Conservation (phyloP, 2,888 invertebrate genomes). For the Gymnosoma rotundatum region DNA sequence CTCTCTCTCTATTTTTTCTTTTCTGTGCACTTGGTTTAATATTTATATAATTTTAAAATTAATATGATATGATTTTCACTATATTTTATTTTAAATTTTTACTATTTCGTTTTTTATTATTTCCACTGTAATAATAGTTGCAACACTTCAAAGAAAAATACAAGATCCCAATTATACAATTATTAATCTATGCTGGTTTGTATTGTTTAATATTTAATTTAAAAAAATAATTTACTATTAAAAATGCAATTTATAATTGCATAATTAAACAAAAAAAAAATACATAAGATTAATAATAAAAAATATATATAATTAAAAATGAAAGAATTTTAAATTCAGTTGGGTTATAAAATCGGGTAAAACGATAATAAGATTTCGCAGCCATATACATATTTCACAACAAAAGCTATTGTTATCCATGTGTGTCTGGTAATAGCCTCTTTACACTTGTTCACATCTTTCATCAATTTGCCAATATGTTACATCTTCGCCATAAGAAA, state of each 20-base stretch:
- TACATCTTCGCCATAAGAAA: too few species aligned
- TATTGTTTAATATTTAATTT: conserved; percentile 54
- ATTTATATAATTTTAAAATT: conserved; percentile 22
- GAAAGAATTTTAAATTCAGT: not conserved
- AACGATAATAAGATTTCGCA: too few species aligned
- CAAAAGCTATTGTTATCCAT: too few species aligned
- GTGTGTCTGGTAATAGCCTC: too few species aligned
- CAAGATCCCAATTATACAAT: conserved; percentile 2
- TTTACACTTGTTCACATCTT: too few species aligned
- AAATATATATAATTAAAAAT: conserved; percentile 52
- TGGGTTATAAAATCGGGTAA: not conserved
- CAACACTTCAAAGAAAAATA: conserved; percentile 30
- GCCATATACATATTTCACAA: too few species aligned
- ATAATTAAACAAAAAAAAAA: conserved; percentile 42
- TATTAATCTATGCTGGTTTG: conserved; percentile 49
- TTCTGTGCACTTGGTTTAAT: conserved; percentile 14
- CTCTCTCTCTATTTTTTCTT: not conserved
- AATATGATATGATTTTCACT: conserved; percentile 17
- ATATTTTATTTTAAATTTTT: conserved; percentile 37
- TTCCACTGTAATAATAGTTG: conserved; percentile 34
- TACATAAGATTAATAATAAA: conserved; percentile 55
- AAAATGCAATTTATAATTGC: conserved; percentile 64
- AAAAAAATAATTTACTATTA: conserved; percentile 42
- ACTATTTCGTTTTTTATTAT: conserved; percentile 17
- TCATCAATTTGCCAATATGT: too few species aligned